phyloP scores from a whole-genome alignment of 1,140 invertebrate genomes.

The Bombus pascuorum region DNA sequence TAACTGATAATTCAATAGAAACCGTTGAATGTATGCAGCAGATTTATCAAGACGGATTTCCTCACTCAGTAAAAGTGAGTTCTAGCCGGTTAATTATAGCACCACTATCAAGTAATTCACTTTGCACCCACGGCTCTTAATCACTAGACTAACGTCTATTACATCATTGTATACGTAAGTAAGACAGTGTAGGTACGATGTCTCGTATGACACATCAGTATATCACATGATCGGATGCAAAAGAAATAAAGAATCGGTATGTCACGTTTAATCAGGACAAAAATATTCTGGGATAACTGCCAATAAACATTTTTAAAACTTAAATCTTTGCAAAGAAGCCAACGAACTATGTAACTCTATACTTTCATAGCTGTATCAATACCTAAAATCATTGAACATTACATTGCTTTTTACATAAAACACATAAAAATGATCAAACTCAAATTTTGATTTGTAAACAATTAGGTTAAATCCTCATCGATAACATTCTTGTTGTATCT shows the following conservation, averaged over 20 bases:
- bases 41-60: background rate
- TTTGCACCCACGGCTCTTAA: background rate
- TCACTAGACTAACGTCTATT: background rate
- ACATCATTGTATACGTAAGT: background rate
- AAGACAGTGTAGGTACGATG: background rate
- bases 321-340: background rate
- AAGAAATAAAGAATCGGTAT: background rate
- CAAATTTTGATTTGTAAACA: no score
- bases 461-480: no score
- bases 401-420: no score
- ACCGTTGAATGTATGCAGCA: background rate
- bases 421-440: no score
- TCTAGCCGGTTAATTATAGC: background rate
- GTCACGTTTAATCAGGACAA: slow-evolving; percentile 14
- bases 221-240: slow-evolving; percentile 9
- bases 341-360: slow-evolving; percentile 11
- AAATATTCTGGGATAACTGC: background rate
- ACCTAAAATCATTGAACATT: no score
- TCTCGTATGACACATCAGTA: background rate
- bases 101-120: background rate
- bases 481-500: background rate
- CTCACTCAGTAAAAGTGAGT: background rate
- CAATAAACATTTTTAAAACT: slow-evolving; percentile 7
- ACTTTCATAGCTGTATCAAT: background rate
- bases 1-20: background rate